phyloP scores from a whole-genome alignment of 2,113 vertebrate species.

The Patagioenas fasciata region DNA sequence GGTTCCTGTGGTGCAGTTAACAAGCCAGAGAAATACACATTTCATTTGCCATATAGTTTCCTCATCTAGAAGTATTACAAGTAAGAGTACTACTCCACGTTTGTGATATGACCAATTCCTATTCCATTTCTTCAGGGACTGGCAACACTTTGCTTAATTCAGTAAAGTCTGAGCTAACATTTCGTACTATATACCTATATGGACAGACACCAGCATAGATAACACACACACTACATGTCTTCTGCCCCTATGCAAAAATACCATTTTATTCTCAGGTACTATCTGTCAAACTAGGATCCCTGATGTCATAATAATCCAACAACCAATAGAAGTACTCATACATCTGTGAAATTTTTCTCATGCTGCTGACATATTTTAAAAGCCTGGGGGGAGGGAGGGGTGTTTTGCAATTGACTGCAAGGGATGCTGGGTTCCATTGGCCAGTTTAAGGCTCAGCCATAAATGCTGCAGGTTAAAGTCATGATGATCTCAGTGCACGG shows the following conservation, averaged over 20 bases:
- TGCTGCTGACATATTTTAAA: not conserved
- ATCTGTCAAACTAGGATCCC: not conserved
- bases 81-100: not conserved
- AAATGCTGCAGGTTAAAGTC: not conserved
- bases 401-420: not conserved
- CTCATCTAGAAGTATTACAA: not conserved
- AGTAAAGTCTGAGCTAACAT: not conserved
- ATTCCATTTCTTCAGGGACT: not conserved
- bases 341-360: not conserved
- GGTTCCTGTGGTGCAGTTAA: not conserved
- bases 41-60: not conserved
- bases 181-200: not conserved
- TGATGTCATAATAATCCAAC: not conserved
- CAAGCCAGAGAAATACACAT: not conserved
- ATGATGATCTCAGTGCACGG: not conserved
- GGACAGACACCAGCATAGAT: not conserved
- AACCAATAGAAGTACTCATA: not conserved
- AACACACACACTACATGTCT: rapidly evolving
- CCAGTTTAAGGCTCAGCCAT: not conserved
- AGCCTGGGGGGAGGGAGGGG: not conserved
- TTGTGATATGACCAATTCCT: not conserved
- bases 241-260: not conserved
- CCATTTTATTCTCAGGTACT: not conserved
- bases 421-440: not conserved
- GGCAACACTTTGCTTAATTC: not conserved